Percentiles rank a stretch among this genome's conserved stretches.
These are phyloP conservation scores for Rhinichthys klamathensis DNA, from an alignment of 2,113 vertebrate species.

Conservation along the genomic window DNA sequence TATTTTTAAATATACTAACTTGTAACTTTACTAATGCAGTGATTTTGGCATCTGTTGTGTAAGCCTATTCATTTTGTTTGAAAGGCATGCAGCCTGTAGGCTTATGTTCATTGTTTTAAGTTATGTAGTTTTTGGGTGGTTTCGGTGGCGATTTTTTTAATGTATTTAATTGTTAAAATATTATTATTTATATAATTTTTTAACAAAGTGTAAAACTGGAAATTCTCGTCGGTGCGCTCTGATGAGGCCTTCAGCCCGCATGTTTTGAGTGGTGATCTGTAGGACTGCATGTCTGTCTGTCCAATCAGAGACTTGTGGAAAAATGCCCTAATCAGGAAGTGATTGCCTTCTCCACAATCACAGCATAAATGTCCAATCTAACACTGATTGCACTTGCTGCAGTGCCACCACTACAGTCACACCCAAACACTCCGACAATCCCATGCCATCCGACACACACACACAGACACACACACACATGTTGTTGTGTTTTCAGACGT, in stretches of 20 bases:
- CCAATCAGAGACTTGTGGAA: slow-evolving; percentile 85
- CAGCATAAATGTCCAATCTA: slow-evolving; percentile 86
- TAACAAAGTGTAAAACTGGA: background rate
- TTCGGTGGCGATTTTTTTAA: too few species aligned
- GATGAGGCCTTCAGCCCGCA: background rate
- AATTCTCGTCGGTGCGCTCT: background rate
- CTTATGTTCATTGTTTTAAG: too few species aligned
- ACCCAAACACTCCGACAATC: background rate
- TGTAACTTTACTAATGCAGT: background rate
- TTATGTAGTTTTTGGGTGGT: background rate
- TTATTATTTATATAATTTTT: background rate
- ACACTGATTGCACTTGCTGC: slow-evolving; percentile 85
- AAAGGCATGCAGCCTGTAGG: background rate
- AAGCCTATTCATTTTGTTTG: background rate
- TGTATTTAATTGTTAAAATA: background rate
- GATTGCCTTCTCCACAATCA: slow-evolving; percentile 93
- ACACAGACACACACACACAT: too few species aligned
- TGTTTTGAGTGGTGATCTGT: slow-evolving; percentile 79
- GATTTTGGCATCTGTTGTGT: background rate
- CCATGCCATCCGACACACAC: background rate
- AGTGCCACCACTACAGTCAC: slow-evolving; percentile 39
- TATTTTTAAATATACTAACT: background rate
- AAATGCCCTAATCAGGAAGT: slow-evolving; percentile 85
- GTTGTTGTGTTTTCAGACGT: too few species aligned
- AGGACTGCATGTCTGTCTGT: slow-evolving; percentile 79